phyloP scores from a whole-genome alignment of 2,797 vertebrate genomes.

The Thunnus albacares region DNA sequence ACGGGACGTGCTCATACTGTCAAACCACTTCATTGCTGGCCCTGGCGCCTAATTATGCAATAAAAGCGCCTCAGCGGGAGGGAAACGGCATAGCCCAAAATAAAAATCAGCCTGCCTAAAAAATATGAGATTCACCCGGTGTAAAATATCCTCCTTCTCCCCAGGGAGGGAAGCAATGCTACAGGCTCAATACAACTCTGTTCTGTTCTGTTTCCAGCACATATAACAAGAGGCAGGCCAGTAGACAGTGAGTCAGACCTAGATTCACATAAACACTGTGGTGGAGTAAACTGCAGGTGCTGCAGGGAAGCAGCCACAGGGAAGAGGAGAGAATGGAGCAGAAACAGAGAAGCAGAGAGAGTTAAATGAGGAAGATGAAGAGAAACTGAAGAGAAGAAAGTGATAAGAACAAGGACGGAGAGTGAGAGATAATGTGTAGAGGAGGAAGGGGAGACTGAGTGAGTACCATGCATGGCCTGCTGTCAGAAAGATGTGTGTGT shows the following conservation, averaged over 20 bases:
- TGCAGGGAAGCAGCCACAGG: constrained; percentile 70
- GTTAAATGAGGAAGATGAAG: constrained; percentile 42
- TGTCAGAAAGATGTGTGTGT: constrained; percentile 63
- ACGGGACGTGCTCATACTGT: constrained; percentile 83
- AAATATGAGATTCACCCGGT: constrained; percentile 73
- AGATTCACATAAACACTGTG: constrained; percentile 74
- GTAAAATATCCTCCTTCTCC: constrained; percentile 75
- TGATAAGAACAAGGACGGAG: constrained; percentile 46
- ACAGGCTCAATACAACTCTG: constrained; percentile 61
- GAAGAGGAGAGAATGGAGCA: constrained; percentile 36
- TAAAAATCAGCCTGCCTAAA: constrained; percentile 76
- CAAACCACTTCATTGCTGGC: constrained; percentile 76
- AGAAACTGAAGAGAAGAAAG: constrained; percentile 44
- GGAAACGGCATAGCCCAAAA: constrained; percentile 67
- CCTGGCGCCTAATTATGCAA: constrained; percentile 80
- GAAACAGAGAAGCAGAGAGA: constrained; percentile 32
- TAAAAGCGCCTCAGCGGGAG: constrained; percentile 67
- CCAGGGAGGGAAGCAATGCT: constrained; percentile 63
- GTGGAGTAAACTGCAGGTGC: constrained; percentile 71
- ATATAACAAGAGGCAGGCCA: constrained; percentile 70
- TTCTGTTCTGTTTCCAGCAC: constrained; percentile 60
- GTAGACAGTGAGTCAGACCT: constrained; percentile 75
- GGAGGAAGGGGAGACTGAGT: constrained; percentile 26
- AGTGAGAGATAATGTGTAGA: constrained; percentile 57
- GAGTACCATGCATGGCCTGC: constrained; percentile 42